phyloP scores from a whole-genome alignment of 1,140 invertebrate species.

The Lineus longissimus region DNA sequence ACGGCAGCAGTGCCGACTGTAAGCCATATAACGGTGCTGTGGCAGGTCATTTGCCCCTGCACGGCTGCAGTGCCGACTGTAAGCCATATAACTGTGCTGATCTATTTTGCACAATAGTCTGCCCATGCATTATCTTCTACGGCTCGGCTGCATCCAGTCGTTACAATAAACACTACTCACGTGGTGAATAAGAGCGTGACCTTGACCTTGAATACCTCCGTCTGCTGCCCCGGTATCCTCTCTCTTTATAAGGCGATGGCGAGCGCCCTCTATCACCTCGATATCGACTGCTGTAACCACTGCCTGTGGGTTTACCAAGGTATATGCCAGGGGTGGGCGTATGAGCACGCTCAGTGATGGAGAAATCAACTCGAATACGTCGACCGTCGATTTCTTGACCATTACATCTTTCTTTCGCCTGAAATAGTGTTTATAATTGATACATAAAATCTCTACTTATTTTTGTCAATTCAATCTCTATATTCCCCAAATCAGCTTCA shows the following conservation, averaged over 20 bases:
- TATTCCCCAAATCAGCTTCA: too few species aligned
- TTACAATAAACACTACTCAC: too few species aligned
- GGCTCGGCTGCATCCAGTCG: too few species aligned
- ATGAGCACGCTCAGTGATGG: slow-evolving; percentile 94
- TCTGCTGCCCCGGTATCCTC: slow-evolving; percentile 23
- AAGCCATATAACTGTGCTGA: too few species aligned
- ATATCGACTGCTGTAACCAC: slow-evolving; percentile 22
- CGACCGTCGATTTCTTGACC: slow-evolving; percentile 93
- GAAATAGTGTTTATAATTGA: slow-evolving; percentile 14
- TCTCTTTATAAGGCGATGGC: slow-evolving; percentile 63
- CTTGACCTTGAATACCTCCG: slow-evolving; percentile 69
- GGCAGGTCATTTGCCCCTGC: too few species aligned
- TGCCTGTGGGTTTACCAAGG: slow-evolving; percentile 78
- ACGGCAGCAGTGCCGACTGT: too few species aligned
- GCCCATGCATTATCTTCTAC: too few species aligned
- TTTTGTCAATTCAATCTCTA: too few species aligned
- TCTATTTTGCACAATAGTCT: too few species aligned
- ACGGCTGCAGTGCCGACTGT: too few species aligned
- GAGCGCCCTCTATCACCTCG: slow-evolving; percentile 54
- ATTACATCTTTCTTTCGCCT: slow-evolving; percentile 87
- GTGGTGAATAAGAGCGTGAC: slow-evolving; percentile 73
- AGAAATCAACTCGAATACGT: slow-evolving; percentile 91
- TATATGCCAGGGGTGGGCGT: slow-evolving; percentile 97
- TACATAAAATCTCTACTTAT: too few species aligned
- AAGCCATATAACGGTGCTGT: too few species aligned